A percentile compares a stretch with the other conserved stretches of the same genome.
Conservation (phyloP, 1,140 invertebrate species). For the Zaprionus ghesquierei region DNA sequence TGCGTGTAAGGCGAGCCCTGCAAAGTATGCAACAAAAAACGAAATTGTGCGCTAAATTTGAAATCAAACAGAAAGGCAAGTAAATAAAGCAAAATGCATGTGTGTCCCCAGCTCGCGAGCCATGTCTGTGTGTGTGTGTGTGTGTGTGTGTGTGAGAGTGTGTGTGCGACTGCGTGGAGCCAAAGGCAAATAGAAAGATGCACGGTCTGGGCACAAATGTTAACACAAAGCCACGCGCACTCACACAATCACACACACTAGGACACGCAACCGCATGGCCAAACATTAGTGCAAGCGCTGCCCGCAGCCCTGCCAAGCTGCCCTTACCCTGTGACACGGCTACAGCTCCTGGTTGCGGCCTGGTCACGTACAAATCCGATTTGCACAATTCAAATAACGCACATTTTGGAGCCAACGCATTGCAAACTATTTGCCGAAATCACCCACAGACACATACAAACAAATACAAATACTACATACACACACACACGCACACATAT, state of each 20-base stretch:
- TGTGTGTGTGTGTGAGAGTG: neutral
- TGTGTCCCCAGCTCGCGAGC: constrained; percentile 9
- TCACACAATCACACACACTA: constrained; percentile 33
- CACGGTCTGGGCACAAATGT: constrained; percentile 59
- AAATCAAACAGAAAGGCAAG: constrained; percentile 72
- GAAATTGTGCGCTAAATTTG: constrained; percentile 75
- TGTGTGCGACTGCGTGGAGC: constrained; percentile 67
- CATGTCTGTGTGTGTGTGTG: constrained; percentile 1
- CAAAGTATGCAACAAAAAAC: constrained; percentile 59
- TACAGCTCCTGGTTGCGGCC: neutral
- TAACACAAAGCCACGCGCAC: constrained; percentile 58
- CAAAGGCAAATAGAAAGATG: constrained; percentile 71
- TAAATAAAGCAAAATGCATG: constrained; percentile 59
- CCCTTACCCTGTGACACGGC: neutral
- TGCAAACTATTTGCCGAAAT: constrained; percentile 64
- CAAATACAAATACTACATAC: neutral
- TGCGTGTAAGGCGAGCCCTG: constrained; percentile 11
- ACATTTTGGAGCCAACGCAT: constrained; percentile 55
- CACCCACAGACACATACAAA: constrained; percentile 11
- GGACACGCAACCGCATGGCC: constrained; percentile 56
- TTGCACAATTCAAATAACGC: constrained; percentile 76
- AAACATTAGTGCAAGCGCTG: constrained; percentile 68
- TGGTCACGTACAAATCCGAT: constrained; percentile 76
- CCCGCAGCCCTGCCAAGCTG: constrained; percentile 1
- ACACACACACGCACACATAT: neutral